phyloP scores from a whole-genome alignment of 1,140 invertebrate species.

The Nixonia krombeini region DNA sequence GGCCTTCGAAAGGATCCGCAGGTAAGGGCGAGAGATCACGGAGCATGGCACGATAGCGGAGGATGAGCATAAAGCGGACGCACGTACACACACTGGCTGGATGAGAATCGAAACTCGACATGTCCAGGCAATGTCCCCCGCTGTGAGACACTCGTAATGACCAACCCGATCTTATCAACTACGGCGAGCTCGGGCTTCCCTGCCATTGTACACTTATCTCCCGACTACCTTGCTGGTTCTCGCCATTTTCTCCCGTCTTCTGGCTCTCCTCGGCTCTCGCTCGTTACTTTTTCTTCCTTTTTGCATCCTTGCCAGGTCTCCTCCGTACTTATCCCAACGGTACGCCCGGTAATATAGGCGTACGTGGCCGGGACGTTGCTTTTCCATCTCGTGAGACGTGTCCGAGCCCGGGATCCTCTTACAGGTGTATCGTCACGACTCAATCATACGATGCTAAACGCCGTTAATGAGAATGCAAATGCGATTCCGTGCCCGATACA shows the following conservation, averaged over 20 bases:
- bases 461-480: constrained; percentile 1
- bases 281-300: neutral
- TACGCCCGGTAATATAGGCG: too few relatives aligned
- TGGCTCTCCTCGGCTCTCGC: constrained; percentile 1
- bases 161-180: constrained; percentile 63
- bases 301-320: too few relatives aligned
- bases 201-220: constrained; percentile 64
- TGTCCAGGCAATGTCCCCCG: constrained; percentile 61
- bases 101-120: constrained; percentile 62
- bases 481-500: neutral
- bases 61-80: too few relatives aligned
- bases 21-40: neutral
- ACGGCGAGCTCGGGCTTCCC: constrained; percentile 45
- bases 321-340: too few relatives aligned
- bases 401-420: too few relatives aligned
- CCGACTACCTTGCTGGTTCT: constrained; percentile 41
- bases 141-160: constrained; percentile 66
- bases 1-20: constrained; percentile 3
- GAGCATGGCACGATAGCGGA: constrained; percentile 1
- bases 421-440: neutral
- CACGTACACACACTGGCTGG: constrained; percentile 3
- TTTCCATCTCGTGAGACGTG: constrained; percentile 15
- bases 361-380: too few relatives aligned
- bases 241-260: constrained; percentile 30
- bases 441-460: neutral